Base-by-base conservation (phyloP, 2,113 vertebrate species). In the Bambusicola thoracicus region DNA sequence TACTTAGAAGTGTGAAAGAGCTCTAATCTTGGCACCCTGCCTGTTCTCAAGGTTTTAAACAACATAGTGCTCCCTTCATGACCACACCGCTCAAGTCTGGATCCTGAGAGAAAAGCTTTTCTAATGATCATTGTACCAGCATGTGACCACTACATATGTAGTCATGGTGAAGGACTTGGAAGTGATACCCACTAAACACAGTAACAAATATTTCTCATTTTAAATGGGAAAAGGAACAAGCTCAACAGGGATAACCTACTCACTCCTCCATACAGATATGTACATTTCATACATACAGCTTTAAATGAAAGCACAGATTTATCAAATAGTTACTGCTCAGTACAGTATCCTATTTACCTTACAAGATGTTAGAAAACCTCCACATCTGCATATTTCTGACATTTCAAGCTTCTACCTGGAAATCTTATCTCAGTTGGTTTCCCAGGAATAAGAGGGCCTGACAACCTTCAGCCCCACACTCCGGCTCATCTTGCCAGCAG, bases 401-500 rank as follows among this genome's bases (percentile, higher is more conserved):
- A 77, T 58, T 63, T 85, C 43, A 80, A 41, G 36, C 14, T 90
- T 87, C 32, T n/a, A 32, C 43, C 63, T 43, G 10, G 48, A 86
- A 69, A 59, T 65, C 36, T 80, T 69, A 44, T 22, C 29, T 15
- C 83, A 29, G 58, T 66, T 81, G 83, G 46, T 93, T 81, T 81
- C 43, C 36, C 41, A 68, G 51, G 76, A 83, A 80, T 15, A 81
- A 88, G 49, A 74, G 29, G 55, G 56, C 46, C 56, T 84, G 22
- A 81, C 51, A 81, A 74, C 11, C 43, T 90, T 81, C 40, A 68
- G 38, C 49, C 82, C 88, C 69, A 56, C 56, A 46, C 24, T 62
- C 62, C 49, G 30, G 30, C 79, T 85, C 53, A 65, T 77, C 76
- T 88, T 92, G 46, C 63, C 76, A 92, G 83, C 46, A 90, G 59